Base-by-base conservation (phyloP, 2,797 vertebrate species). In the Lerista edwardsae region DNA sequence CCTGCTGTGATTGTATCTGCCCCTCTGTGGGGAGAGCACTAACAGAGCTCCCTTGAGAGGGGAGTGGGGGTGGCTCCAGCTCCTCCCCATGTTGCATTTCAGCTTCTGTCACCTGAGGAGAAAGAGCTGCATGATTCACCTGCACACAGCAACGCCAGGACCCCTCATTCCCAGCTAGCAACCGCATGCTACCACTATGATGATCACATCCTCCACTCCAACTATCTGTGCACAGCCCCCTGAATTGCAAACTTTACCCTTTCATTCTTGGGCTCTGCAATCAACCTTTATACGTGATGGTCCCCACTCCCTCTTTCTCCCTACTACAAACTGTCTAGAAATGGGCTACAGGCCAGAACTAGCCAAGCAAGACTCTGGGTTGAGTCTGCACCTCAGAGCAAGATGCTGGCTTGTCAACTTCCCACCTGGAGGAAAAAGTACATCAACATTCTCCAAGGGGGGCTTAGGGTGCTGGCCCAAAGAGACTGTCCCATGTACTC, bases 21-120 rank as follows among this genome's bases (percentile, higher is more conserved):
- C 57, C 79, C 1, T 92, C 61, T 4, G 11, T 86, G 76, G 93
- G 88, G 39, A 84, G 80, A 74, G 75, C 23, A 41, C 82, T 94
- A 76, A 79, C 34, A 83, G 91, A 84, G 77, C 84, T 82, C 84
- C 87, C 93, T 6, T 64, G 84, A 27, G 92, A 89, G 27, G 86
- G 51, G 51, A 55, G 59, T 25, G 23, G 85, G 1, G 51, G 87
- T 12, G 77, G 89, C 41, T 94, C 91, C 2, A 78, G 91, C 23
- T 87, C 86, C 31, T 94, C 89, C 87, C 83, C 55, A 0, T 93
- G 94, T 89, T 94, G 95, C 90, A 93, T 92, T 39, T 95, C 92
- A 34, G 95, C 94, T 61, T 96, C 95, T 0, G 71, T 77, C 59
- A 95, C 93, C 96, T 97, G 90, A 93, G 41, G 17, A 83, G 71